Percentiles rank a stretch among this genome's conserved stretches.
phyloP scores from a whole-genome alignment of 2,797 vertebrate species.

The Petrocephalus schoutedeni region DNA sequence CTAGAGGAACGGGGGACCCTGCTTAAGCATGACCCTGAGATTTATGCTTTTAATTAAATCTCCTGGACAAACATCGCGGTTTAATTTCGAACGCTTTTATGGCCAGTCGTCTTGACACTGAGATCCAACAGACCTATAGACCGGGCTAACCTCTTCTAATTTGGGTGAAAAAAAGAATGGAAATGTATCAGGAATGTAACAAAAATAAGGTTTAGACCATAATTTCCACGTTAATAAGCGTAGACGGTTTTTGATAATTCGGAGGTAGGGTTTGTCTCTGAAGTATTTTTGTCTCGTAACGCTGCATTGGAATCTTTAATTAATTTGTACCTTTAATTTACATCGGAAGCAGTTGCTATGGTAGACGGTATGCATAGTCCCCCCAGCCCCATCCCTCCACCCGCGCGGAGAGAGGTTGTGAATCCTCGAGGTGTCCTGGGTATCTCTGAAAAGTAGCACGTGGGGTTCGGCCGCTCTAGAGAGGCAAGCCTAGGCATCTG shows the following conservation, averaged over 20 bases:
- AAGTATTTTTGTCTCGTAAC: neutral
- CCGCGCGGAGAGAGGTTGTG: neutral
- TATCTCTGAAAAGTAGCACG: neutral
- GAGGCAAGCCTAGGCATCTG: neutral
- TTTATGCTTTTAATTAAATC: slow-evolving; percentile 30
- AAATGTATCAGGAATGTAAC: neutral
- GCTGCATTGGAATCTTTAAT: neutral
- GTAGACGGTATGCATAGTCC: neutral
- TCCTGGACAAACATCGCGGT: slow-evolving; percentile 16
- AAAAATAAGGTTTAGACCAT: neutral
- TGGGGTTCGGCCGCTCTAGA: neutral
- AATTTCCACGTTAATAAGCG: neutral
- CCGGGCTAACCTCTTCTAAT: neutral
- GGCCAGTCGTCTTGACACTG: slow-evolving; percentile 1
- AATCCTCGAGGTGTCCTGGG: neutral
- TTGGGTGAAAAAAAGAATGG: neutral
- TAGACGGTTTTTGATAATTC: neutral
- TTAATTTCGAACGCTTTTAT: neutral
- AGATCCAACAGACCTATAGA: neutral
- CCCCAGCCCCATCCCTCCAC: neutral
- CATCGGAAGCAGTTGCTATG: neutral
- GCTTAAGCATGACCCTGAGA: slow-evolving; percentile 16
- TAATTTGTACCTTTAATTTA: neutral
- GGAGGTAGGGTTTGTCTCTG: neutral
- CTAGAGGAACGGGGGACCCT: neutral